Evolutionary conservation across 2,797 vertebrate genomes (phyloP).

Genomic region (Anniella stebbinsi): DNA sequence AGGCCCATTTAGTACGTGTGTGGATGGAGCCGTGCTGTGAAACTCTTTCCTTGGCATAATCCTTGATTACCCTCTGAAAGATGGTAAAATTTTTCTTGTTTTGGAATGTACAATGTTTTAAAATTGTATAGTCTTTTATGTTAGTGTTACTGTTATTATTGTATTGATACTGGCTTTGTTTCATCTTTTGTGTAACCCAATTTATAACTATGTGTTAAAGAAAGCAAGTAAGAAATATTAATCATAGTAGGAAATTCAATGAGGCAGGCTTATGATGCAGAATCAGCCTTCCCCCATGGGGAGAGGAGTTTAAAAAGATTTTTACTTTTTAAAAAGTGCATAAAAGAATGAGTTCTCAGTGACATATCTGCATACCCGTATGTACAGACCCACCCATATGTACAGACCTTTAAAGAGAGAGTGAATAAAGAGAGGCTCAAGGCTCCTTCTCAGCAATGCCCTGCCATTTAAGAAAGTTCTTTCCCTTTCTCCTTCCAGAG

Average conservation of each 20-base stretch:
- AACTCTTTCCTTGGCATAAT: too few species aligned
- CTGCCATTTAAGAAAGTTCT: neutral
- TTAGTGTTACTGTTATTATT: neutral
- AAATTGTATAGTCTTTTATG: neutral
- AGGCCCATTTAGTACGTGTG: too few species aligned
- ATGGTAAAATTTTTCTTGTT: too few species aligned
- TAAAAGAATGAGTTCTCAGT: neutral
- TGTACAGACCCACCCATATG: neutral
- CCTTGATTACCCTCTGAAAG: too few species aligned
- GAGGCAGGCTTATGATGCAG: neutral
- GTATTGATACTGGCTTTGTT: neutral
- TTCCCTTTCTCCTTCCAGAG: neutral
- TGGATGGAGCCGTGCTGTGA: neutral
- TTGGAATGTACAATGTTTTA: neutral
- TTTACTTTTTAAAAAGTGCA: neutral
- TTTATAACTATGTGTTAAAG: too few species aligned
- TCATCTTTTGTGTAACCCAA: neutral
- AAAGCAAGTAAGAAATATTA: too few species aligned
- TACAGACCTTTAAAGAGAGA: neutral
- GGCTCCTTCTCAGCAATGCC: neutral
- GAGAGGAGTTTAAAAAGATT: neutral
- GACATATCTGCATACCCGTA: neutral
- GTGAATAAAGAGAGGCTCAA: neutral
- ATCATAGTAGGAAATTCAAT: neutral
- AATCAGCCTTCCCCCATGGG: neutral